Evolutionary conservation across 2,797 vertebrate genomes (phyloP).

Genomic region (Xenopus petersii): DNA sequence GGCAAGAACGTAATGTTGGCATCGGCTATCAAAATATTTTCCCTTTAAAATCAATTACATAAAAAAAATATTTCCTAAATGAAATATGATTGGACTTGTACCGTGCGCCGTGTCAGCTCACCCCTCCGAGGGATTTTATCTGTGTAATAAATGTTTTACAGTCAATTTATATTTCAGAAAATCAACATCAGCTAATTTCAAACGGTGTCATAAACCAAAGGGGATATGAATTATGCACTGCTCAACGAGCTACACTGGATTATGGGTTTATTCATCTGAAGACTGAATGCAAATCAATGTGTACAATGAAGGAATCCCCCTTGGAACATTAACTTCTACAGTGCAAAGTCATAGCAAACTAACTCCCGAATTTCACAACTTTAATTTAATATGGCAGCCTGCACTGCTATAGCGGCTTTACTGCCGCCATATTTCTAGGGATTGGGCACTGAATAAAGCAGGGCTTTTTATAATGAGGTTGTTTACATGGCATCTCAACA

Average conservation of each 20-base stretch:
- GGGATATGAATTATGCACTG: constrained; percentile 57
- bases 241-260: constrained; percentile 55
- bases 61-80: constrained; percentile 21
- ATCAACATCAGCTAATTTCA: constrained; percentile 57
- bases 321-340: constrained; percentile 33
- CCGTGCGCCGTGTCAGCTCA: constrained; percentile 17
- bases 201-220: constrained; percentile 56
- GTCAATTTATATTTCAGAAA: constrained; percentile 46
- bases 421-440: constrained; percentile 14
- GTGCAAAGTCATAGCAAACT: constrained; percentile 16
- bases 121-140: constrained; percentile 33
- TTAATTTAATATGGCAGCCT: constrained; percentile 49
- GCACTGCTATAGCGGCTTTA: constrained; percentile 63
- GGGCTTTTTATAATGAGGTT: too few species aligned
- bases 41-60: constrained; percentile 5
- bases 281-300: constrained; percentile 63
- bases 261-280: constrained; percentile 60
- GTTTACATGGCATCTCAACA: too few species aligned
- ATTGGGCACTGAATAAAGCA: not conserved
- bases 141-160: constrained; percentile 44
- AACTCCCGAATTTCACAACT: constrained; percentile 4
- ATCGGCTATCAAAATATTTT: constrained; percentile 9
- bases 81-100: constrained; percentile 18
- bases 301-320: constrained; percentile 59
- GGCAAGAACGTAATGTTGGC: not conserved